Evolutionary conservation across 2,113 vertebrate species (phyloP).

Genomic region (Ahaetulla prasina): DNA sequence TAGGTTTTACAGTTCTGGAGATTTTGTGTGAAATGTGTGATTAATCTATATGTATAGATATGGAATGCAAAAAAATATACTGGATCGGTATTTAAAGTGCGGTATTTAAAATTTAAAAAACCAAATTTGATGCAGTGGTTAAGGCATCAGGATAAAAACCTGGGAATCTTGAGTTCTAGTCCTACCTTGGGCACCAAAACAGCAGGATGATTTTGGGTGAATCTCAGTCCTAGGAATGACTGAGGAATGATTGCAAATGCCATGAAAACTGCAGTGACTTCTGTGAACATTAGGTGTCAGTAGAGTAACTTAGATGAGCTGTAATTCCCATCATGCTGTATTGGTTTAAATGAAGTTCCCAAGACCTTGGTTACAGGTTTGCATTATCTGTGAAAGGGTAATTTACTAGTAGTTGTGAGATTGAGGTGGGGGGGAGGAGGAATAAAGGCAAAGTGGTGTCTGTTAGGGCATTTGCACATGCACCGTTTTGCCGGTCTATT

Average conservation of each 20-base stretch:
- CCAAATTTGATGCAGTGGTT: neutral
- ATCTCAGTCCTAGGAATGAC: neutral
- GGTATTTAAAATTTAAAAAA: neutral
- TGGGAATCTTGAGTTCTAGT: neutral
- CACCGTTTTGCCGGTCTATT: too few relatives aligned
- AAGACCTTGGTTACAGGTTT: neutral
- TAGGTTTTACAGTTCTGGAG: too few relatives aligned
- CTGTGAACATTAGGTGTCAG: constrained; percentile 1
- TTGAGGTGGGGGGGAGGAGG: too few relatives aligned
- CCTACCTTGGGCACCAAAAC: neutral
- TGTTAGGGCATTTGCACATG: too few relatives aligned
- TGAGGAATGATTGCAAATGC: neutral
- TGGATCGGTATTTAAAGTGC: neutral
- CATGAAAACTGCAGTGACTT: neutral
- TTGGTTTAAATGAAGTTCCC: neutral
- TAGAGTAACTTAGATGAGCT: neutral
- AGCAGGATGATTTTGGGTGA: neutral
- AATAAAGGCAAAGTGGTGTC: too few relatives aligned
- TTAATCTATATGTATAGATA: too few relatives aligned
- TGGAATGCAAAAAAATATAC: neutral
- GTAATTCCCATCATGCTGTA: neutral
- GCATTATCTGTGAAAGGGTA: too few relatives aligned
- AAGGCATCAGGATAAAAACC: neutral
- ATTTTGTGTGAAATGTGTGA: too few relatives aligned
- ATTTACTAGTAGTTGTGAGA: too few relatives aligned